These are phyloP conservation scores for Aromia moschata DNA, from an alignment of 2,888 invertebrate genomes.

Conservation along the genomic window DNA sequence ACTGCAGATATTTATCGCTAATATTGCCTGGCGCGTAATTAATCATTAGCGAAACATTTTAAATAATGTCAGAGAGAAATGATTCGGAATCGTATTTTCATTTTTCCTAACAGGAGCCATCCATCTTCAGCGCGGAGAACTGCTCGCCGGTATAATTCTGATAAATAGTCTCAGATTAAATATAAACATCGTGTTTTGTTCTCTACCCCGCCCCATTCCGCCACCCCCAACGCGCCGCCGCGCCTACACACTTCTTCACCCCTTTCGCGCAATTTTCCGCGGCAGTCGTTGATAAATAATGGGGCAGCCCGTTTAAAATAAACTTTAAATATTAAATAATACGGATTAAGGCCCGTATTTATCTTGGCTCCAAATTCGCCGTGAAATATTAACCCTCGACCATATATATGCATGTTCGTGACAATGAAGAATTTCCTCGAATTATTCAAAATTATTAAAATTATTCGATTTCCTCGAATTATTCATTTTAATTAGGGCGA, in stretches of 20 bases:
- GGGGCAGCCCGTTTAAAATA: conserved; percentile 36
- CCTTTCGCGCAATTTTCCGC: conserved; percentile 31
- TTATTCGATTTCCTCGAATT: too few relatives aligned
- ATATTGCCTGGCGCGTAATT: conserved; percentile 45
- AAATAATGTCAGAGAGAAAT: conserved; percentile 58
- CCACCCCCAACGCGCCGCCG: too few relatives aligned
- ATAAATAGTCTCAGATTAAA: conserved; percentile 48
- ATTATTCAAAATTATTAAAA: too few relatives aligned
- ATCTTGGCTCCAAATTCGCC: conserved; percentile 28
- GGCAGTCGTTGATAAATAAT: conserved; percentile 36
- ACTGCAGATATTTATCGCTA: conserved; percentile 44
- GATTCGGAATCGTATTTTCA: conserved; percentile 58
- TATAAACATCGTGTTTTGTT: conserved; percentile 44
- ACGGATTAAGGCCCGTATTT: conserved; percentile 37
- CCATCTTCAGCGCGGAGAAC: conserved; percentile 50
- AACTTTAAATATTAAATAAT: conserved; percentile 43
- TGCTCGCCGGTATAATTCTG: conserved; percentile 47
- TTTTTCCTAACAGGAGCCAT: conserved; percentile 55
- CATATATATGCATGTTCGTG: too few relatives aligned
- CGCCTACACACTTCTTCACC: conserved; percentile 34
- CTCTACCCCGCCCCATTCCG: too few relatives aligned
- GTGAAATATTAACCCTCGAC: conserved; percentile 14
- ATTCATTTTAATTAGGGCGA: too few relatives aligned
- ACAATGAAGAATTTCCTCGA: too few relatives aligned
- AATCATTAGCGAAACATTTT: conserved; percentile 51